Base-by-base conservation (phyloP, 2,888 invertebrate species). In the Apodemia duryi region DNA sequence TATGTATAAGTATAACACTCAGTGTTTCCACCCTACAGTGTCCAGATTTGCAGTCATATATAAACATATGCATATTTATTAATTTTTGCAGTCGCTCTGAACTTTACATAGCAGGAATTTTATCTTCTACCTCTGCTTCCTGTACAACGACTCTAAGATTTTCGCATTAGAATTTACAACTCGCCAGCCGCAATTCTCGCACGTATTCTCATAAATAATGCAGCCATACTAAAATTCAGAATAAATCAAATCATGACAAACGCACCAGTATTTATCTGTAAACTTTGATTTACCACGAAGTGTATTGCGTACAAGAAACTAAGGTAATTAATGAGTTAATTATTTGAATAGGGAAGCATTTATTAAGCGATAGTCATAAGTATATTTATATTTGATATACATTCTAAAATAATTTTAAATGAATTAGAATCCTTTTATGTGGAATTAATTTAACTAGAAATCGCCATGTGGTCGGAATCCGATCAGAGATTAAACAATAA, bases 81-180 rank as follows among this genome's bases (percentile, higher is more conserved):
- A 49, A 49, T 49, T 49, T n/a, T 49, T 49, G n/a, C 49, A 6
- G n/a, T 4, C n/a, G n/a, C 49, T 49, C n/a, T 49, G n/a, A n/a
- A 57, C 11, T 57, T 57, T 57, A 32, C 57, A 11, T 57, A 57
- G 13, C 2, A 35, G 57, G 57, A 57, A 57, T 57, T 29, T 57
- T 57, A 57, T 57, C 57, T 67, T 63, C 57, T 67, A 60, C 63
- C 65, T 63, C 67, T 65, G 63, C 46, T 61, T 38, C n/a, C 49
- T 32, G 57, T 32, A 57, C 32, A 57, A 57, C 57, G 57, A 29
- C 29, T 51, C 21, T 32, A 57, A 57, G 57, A 57, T 57, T 57
- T 57, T 57, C 57, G 57, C 57, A 57, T 57, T 57, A 57, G 57
- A 57, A 57, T 57, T 57, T 57, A 57, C 57, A 57, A 57, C 57